Evolutionary conservation across 2,797 vertebrate genomes (phyloP).

Genomic region (Onychomys torridus): DNA sequence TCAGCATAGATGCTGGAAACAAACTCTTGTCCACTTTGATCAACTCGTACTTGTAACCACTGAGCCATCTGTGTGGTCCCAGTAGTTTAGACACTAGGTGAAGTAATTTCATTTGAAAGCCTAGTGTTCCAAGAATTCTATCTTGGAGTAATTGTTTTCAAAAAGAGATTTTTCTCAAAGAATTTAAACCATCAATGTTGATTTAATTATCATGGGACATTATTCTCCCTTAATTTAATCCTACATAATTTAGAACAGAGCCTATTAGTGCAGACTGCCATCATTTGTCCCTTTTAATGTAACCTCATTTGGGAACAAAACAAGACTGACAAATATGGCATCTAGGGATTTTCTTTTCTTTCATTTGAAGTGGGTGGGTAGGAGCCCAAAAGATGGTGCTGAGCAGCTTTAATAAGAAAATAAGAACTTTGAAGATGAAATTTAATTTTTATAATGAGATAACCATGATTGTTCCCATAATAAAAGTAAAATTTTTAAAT

Average conservation of each 20-base stretch:
- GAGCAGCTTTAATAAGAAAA: background rate
- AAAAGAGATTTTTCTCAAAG: background rate
- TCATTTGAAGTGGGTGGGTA: background rate
- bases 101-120: conserved; percentile 22
- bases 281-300: background rate
- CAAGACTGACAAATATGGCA: background rate
- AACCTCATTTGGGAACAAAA: background rate
- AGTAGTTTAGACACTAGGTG: background rate
- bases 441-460: background rate
- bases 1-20: fast-evolving
- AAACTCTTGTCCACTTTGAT: background rate
- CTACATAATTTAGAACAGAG: background rate
- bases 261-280: background rate
- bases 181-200: background rate
- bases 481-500: background rate
- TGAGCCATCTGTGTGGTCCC: background rate
- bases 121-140: conserved; percentile 1
- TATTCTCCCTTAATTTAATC: background rate
- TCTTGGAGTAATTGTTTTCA: background rate
- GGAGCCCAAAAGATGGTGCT: background rate
- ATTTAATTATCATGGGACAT: background rate
- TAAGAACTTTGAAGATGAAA: background rate
- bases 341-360: background rate
- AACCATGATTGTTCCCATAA: background rate
- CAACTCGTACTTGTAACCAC: background rate